Evolutionary conservation across 2,797 vertebrate species (phyloP).

Genomic region (Rhinatrema bivittatum): DNA sequence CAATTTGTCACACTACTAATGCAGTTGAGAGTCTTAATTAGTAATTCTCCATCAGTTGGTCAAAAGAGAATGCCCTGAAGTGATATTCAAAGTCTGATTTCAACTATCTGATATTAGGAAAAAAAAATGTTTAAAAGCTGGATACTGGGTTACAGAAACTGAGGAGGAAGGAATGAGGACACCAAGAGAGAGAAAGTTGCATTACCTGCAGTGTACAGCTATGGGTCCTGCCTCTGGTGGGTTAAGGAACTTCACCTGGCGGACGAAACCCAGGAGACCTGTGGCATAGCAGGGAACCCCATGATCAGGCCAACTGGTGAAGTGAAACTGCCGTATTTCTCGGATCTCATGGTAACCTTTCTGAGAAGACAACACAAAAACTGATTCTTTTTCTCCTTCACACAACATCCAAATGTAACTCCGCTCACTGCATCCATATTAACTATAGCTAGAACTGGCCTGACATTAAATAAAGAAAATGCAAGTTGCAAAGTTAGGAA

Average conservation of each 20-base stretch:
- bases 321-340: constrained; percentile 94
- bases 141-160: rapidly evolving
- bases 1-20: too few relatives aligned
- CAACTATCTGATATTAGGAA: too few relatives aligned
- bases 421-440: constrained; percentile 7
- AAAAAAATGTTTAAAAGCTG: not conserved
- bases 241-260: constrained; percentile 95
- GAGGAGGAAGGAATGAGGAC: not conserved
- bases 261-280: constrained; percentile 86
- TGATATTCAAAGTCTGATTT: too few relatives aligned
- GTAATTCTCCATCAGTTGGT: not conserved
- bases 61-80: too few relatives aligned
- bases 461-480: too few relatives aligned
- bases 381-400: constrained; percentile 13
- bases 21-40: not conserved
- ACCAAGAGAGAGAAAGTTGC: too few relatives aligned
- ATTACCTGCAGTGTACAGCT: constrained; percentile 91
- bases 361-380: constrained; percentile 57
- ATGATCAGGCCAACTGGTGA: constrained; percentile 97
- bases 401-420: rapidly evolving
- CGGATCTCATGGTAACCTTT: constrained; percentile 96
- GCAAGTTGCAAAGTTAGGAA: not conserved
- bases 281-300: constrained; percentile 94
- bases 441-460: too few relatives aligned
- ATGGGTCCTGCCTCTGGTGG: constrained; percentile 86